Base-by-base conservation (phyloP, 2,797 vertebrate species). In the Vipera latastei region DNA sequence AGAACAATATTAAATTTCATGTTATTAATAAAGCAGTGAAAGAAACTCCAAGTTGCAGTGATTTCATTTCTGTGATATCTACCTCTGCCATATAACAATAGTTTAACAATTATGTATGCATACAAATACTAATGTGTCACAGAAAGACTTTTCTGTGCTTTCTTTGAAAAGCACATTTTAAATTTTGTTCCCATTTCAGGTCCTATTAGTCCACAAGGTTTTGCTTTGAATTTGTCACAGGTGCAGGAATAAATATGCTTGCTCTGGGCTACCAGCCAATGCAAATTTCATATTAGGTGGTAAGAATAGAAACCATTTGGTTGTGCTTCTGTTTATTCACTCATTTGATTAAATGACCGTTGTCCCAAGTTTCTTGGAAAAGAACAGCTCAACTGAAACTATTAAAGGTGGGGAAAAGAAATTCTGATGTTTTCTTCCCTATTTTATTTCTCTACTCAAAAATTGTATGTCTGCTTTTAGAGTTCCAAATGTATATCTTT, bases 191-290 rank as follows among this genome's bases (percentile, higher is more conserved):
- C 51, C 0, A 22, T 93, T 95, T 93, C 56, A 92, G 16, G 55
- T n/a, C 11, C 28, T 90, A 73, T 89, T 51, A 92, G 28, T 73
- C 91, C 88, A 93, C 89, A 95, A 93, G 13, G 92, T 63, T 92
- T 0, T 26, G n/a, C 93, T 51, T 78, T 94, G 85, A 59, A 32
- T 56, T 93, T 94, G 61, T 69, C 89, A 94, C 63, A 95, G 94
- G 93, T 95, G 89, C 91, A 69, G 85, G 14, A 91, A 89, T 93
- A 16, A 85, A 90, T 92, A 88, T 96, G 65, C 65, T 28, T 44
- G 93, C 94, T 95, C 95, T 95, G 93, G 95, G 95, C 94, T 93
- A 91, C 57, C 90, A 87, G 92, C 89, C 95, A 95, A 89, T 88
- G 92, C 91, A 96, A 96, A 96, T 96, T 96, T 90, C 0, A 14